These are phyloP conservation scores for Himalopsyche kuldschensis DNA, from an alignment of 2,888 invertebrate species.

Conservation along the genomic window DNA sequence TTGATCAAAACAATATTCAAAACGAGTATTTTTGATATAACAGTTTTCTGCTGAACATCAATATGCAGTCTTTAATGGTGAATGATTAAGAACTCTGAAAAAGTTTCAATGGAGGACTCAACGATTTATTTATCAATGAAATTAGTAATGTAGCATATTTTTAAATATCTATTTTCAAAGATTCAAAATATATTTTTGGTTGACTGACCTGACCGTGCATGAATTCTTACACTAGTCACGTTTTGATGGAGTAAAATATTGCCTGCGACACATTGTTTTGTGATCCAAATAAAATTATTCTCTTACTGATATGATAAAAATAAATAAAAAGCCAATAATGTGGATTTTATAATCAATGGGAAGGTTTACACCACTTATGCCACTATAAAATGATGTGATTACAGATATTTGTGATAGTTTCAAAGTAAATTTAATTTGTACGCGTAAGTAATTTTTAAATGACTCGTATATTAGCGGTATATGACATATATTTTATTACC, in stretches of 20 bases:
- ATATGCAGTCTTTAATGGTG: too few species aligned
- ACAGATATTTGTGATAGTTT: conserved; percentile 38
- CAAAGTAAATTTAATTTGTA: conserved; percentile 26
- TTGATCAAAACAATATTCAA: too few species aligned
- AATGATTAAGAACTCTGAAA: too few species aligned
- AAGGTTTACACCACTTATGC: conserved; percentile 3
- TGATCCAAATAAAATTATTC: conserved; percentile 5
- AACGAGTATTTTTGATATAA: too few species aligned
- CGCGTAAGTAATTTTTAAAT: conserved; percentile 9
- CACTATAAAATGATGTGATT: conserved; percentile 35
- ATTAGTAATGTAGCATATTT: not conserved
- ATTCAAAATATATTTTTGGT: not conserved
- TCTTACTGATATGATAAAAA: not conserved
- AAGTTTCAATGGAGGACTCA: too few species aligned
- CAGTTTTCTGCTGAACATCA: too few species aligned
- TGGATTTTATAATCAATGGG: not conserved
- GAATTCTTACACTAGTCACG: not conserved
- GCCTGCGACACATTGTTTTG: not conserved
- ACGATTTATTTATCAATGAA: too few species aligned
- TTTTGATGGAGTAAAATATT: not conserved
- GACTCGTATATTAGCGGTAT: conserved; percentile 13
- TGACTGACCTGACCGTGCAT: not conserved
- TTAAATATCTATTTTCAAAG: not conserved
- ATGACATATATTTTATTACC: conserved; percentile 36
- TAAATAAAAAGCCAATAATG: conserved; percentile 12